Percentiles rank a stretch among this genome's conserved stretches.
phyloP scores from a whole-genome alignment of 2,888 invertebrate species.

The Scaptomyza flava region DNA sequence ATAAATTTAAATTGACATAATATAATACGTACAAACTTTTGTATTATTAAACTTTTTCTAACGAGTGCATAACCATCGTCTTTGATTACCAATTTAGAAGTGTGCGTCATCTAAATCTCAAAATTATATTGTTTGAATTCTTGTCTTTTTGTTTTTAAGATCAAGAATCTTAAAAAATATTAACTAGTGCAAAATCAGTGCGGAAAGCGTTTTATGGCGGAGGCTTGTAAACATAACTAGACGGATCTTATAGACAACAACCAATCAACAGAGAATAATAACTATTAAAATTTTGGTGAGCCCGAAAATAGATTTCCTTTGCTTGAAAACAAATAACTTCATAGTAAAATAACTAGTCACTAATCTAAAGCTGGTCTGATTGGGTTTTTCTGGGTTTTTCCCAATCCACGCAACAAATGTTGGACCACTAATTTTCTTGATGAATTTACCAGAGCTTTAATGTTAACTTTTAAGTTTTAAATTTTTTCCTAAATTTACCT shows the following conservation, averaged over 20 bases:
- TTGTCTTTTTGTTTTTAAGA: background rate
- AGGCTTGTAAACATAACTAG: background rate
- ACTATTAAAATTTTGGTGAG: background rate
- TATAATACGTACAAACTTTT: background rate
- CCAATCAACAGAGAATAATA: background rate
- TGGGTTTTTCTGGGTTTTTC: too few species aligned
- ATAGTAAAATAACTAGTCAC: too few species aligned
- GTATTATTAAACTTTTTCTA: background rate
- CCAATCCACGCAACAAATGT: too few species aligned
- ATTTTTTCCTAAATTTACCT: too few species aligned
- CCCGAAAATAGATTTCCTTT: background rate
- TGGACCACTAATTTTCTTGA: too few species aligned
- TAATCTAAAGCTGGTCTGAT: too few species aligned
- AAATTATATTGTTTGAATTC: background rate
- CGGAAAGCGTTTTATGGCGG: background rate
- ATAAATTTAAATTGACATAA: background rate
- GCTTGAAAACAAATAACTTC: background rate
- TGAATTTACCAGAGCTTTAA: too few species aligned
- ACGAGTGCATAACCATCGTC: background rate
- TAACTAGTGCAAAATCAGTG: background rate
- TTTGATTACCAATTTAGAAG: background rate
- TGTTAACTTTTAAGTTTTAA: too few species aligned
- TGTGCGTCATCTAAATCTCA: background rate
- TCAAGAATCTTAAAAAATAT: background rate
- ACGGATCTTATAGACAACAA: background rate